These are phyloP conservation scores for Labeo rohita DNA, from an alignment of 2,113 vertebrate genomes.

Conservation along the genomic window DNA sequence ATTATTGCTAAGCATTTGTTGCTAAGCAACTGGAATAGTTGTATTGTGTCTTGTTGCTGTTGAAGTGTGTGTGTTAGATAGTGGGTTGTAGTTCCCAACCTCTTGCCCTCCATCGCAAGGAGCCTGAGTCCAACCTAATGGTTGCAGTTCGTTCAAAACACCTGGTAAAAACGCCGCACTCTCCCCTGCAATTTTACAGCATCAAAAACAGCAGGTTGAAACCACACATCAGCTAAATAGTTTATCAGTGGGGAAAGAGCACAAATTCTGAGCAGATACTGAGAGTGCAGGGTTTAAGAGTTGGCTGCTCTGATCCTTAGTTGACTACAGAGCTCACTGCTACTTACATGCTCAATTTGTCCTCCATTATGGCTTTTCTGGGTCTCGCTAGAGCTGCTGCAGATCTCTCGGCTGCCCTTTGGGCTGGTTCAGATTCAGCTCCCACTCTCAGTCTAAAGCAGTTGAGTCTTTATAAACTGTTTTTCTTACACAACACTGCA, in stretches of 20 bases:
- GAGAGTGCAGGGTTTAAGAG: neutral
- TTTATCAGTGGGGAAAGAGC: neutral
- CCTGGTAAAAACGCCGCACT: constrained; percentile 20
- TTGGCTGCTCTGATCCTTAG: constrained; percentile 8
- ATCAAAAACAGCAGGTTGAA: neutral
- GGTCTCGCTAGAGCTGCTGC: neutral
- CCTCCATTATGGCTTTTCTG: constrained; percentile 33
- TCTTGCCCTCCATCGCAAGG: constrained; percentile 5
- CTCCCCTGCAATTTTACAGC: neutral
- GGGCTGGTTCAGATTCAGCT: neutral
- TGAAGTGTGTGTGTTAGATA: neutral
- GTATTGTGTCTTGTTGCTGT: neutral
- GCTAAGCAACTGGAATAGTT: constrained; percentile 49
- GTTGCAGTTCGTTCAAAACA: neutral
- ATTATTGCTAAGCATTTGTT: constrained; percentile 36
- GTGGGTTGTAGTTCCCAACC: neutral
- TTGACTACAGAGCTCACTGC: constrained; percentile 32
- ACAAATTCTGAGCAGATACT: neutral
- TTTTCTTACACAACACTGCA: neutral
- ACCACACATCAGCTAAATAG: constrained; percentile 23
- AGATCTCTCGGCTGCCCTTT: constrained; percentile 7
- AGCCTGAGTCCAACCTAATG: neutral
- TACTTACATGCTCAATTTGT: constrained; percentile 48
- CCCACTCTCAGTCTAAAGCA: neutral
- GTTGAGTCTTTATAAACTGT: neutral